Percentiles rank a stretch among this genome's conserved stretches.
Conservation (phyloP, 2,797 vertebrate genomes). For the Sebastes hubbsi region DNA sequence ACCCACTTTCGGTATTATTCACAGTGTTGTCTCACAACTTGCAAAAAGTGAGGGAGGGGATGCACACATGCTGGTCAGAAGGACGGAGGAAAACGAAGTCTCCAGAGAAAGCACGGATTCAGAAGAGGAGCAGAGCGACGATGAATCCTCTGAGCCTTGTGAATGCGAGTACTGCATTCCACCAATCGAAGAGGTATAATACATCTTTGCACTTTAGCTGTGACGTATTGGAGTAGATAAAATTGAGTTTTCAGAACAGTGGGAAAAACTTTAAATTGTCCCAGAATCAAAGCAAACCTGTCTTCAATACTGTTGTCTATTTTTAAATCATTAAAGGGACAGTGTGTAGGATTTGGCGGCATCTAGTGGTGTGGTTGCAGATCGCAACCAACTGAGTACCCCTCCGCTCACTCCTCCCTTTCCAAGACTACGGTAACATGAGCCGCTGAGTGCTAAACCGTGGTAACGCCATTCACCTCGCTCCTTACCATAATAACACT, state of each 20-base stretch:
- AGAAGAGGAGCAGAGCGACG: conserved; percentile 75
- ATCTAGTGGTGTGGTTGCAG: not conserved
- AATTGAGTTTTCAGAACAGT: not conserved
- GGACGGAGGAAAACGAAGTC: conserved; percentile 31
- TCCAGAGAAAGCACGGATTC: conserved; percentile 61
- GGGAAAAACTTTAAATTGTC: not conserved
- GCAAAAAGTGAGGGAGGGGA: not conserved
- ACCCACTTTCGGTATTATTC: conserved; percentile 61
- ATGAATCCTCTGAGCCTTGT: conserved; percentile 70
- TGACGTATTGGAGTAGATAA: not conserved
- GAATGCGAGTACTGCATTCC: conserved; percentile 83
- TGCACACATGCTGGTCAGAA: not conserved
- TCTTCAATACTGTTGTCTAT: not conserved
- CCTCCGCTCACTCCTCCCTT: too few species aligned
- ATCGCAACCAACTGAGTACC: not conserved
- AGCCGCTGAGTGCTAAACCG: not conserved
- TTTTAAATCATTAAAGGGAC: not conserved
- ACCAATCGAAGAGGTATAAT: conserved; percentile 74
- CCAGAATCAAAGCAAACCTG: not conserved
- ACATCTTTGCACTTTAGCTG: conserved; percentile 1
- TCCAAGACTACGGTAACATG: too few species aligned
- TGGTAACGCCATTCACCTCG: not conserved
- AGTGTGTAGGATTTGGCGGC: not conserved
- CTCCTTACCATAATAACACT: too few species aligned
- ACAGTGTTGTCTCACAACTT: conserved; percentile 55